Evolutionary conservation across 2,797 vertebrate species (phyloP).

Genomic region (Corythornis leucogaster): DNA sequence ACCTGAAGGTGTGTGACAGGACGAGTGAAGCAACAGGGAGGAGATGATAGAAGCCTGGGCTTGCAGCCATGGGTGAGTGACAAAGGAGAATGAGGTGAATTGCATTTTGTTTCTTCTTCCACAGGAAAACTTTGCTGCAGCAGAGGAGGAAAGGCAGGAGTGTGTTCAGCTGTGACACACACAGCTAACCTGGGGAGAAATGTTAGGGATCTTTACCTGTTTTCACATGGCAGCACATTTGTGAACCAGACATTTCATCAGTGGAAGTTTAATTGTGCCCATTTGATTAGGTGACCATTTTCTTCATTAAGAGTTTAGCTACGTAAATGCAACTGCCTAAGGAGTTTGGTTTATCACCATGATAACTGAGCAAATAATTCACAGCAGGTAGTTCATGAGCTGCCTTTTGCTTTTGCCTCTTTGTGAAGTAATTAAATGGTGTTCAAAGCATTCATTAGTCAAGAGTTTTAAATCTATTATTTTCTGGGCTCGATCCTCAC

Average conservation of each 20-base stretch:
- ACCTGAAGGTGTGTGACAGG: neutral
- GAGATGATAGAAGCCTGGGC: accelerated
- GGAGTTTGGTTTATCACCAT: neutral
- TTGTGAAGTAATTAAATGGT: neutral
- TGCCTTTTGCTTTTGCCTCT: neutral
- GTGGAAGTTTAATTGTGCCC: neutral
- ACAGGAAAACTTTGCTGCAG: neutral
- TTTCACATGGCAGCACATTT: neutral
- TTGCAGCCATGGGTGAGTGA: neutral
- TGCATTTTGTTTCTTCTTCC: neutral
- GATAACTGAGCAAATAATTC: neutral
- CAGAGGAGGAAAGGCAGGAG: neutral
- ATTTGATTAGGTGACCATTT: neutral
- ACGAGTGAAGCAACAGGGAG: neutral
- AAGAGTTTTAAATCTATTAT: neutral
- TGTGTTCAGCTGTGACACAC: neutral
- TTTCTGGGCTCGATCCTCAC: neutral
- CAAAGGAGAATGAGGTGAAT: neutral
- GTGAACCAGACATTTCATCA: neutral
- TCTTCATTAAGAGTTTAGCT: neutral
- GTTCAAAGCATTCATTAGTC: neutral
- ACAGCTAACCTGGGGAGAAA: neutral
- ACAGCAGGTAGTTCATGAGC: neutral
- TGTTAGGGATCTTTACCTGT: neutral
- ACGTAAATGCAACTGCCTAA: neutral